These are phyloP conservation scores for Deilephila porcellus DNA, from an alignment of 2,888 invertebrate genomes.

Conservation along the genomic window DNA sequence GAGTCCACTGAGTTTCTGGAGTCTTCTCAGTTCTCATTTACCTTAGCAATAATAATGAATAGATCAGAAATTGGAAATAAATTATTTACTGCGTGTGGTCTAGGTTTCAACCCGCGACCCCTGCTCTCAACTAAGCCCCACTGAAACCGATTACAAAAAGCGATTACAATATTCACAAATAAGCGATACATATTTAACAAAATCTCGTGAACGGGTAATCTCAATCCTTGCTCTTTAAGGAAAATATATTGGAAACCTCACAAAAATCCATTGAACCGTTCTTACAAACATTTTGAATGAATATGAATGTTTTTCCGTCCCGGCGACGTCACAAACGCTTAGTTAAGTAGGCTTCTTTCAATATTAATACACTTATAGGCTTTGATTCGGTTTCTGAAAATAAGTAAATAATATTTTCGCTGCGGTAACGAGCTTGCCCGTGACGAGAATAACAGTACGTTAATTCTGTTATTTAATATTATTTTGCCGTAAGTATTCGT, in stretches of 20 bases:
- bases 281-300: not conserved
- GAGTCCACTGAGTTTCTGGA: too few species aligned
- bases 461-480: not conserved
- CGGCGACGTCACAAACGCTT: not conserved
- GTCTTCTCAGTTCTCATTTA: too few species aligned
- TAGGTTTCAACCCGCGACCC: too few species aligned
- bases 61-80: too few species aligned
- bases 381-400: constrained; percentile 1
- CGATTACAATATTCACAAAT: not conserved
- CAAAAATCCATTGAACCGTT: not conserved
- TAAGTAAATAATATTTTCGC: constrained; percentile 5
- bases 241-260: not conserved
- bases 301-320: not conserved
- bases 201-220: not conserved
- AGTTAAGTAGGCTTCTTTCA: not conserved
- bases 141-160: not conserved
- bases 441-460: not conserved
- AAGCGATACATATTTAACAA: not conserved
- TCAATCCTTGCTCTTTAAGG: not conserved
- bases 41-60: too few species aligned
- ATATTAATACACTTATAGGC: not conserved
- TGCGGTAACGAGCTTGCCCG: not conserved
- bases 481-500: not conserved
- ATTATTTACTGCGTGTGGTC: too few species aligned
- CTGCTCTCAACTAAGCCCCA: too few species aligned